Percentiles rank a stretch among this genome's conserved stretches.
Conservation (phyloP, 2,888 invertebrate genomes). For the Dione juno region DNA sequence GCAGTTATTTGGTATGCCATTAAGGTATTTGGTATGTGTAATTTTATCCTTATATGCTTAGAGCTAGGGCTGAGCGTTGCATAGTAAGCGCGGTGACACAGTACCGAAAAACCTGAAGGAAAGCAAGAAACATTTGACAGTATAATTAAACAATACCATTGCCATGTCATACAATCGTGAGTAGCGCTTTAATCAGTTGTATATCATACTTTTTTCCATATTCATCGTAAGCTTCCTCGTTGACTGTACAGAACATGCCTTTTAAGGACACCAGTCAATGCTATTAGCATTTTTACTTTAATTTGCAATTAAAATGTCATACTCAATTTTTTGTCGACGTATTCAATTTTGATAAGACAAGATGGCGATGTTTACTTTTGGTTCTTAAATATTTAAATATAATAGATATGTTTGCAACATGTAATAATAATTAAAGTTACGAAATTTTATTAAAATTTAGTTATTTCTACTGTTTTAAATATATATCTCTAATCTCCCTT, state of each 20-base stretch:
- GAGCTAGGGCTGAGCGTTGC: no score
- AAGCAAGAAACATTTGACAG: conserved; percentile 26
- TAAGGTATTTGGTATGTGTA: no score
- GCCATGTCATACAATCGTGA: conserved; percentile 26
- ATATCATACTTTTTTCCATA: conserved; percentile 3
- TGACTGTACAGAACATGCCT: conserved; percentile 18
- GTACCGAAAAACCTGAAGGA: not conserved
- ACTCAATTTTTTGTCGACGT: conserved; percentile 7
- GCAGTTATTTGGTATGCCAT: no score
- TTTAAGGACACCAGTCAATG: conserved; percentile 31
- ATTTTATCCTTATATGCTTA: no score
- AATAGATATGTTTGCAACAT: not conserved
- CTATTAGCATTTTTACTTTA: conserved; percentile 24
- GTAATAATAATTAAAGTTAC: no score
- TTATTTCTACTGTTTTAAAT: no score
- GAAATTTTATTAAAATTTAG: no score
- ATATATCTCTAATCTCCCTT: no score
- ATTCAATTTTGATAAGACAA: not conserved
- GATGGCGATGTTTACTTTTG: not conserved
- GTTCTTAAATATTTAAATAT: not conserved
- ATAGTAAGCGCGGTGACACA: no score
- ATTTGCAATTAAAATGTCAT: conserved; percentile 37
- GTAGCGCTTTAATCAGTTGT: not conserved
- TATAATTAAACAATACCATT: conserved; percentile 38
- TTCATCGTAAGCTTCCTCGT: conserved; percentile 27